Base-by-base conservation (phyloP, 2,113 vertebrate genomes). In the Pampusana beccarii region DNA sequence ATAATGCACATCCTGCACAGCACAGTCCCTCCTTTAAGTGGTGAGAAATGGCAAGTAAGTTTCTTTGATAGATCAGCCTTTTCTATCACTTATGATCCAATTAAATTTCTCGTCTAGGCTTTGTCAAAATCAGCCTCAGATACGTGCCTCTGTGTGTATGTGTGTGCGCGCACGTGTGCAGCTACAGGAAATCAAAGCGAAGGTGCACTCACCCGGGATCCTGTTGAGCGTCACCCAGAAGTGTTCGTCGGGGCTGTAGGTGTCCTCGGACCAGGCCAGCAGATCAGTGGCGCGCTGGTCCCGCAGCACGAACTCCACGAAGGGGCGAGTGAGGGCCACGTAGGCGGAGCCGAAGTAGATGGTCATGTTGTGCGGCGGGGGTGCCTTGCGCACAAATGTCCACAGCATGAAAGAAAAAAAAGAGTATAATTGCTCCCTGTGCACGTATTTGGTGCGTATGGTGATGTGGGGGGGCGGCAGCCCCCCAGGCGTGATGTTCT, bases 211-310 rank as follows among this genome's bases (percentile, higher is more conserved):
- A 98, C 98, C 97, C 33, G 95, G 93, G 50, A 98, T 97, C 72
- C 98, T 96, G 72, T 98, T 98, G 65, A 98, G 94, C 0, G 94
- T 97, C 90, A 97, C 95, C 97, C 97, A 98, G 88, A 96, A 98
- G 78, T 98, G 98, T n/a, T 98, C 97, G 3, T 97, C 97, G 0
- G 94, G 97, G 75, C 98, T 98, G 80, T 96, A 98, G 10, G 97
- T 98, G 80, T 97, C 98, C 57, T 97, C 51, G 0, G 97, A 97
- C 97, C 96, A 97, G 0, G 11, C 93, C 44, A 98, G 95, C 84
- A 98, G 79, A 19, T 97, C 84, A 1, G 93, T 33, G 8, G 95
- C 97, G 4, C 23, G 42, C 3, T 46, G 90, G 46, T 98, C 97
- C 5, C 1, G 56, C 60, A 97, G 88, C 29, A 97, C 33, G 0